Evolutionary conservation across 2,797 vertebrate genomes (phyloP), one percentile per base, ranked within the genome.

Genomic region (Sarcophilus harrisii): DNA sequence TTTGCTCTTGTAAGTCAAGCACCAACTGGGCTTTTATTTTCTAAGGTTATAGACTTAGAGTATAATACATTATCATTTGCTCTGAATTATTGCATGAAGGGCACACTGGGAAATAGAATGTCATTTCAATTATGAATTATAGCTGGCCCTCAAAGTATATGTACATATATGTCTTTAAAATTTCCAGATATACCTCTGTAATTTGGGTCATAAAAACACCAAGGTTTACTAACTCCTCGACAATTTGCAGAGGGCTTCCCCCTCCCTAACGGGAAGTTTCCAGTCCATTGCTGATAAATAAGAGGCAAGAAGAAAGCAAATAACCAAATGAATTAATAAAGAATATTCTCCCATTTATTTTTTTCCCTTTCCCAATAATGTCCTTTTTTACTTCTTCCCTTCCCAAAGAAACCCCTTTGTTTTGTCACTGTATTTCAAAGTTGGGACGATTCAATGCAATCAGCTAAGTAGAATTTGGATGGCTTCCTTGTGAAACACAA

Each of bases 1-100:
- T 99, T 98, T 97, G 97, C 95, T 98, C 97, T 93, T 98, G 98
- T 98, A 98, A 98, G 98, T 98, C 98, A 98, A 98, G 97, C 87
- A 98, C 92, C 93, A 97, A 98, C 97, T 93, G 98, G 98, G 94
- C 96, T 98, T 97, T 98, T 98, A 97, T 98, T 98, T 98, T 98
- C 98, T 97, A 95, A 98, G 98, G 96, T 98, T 98, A 97, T 94
- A 93, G 98, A 97, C 96, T 98, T 96, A 92, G 95, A 97, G 94
- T 93, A 81, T 95, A 98, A 98, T 92, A 90, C 96, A 97, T 98
- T 97, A 98, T 98, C 96, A 97, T 98, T 98, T 97, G 94, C 96
- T 98, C 93, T 98, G 97, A 98, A 98, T 98, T 98, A 98, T 96
- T 97, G 96, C 62, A 92, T 92, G 95, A 91, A n/a, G 45, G 93